Evolutionary conservation across 2,797 vertebrate genomes (phyloP).

Genomic region (Leucoraja ocellata): DNA sequence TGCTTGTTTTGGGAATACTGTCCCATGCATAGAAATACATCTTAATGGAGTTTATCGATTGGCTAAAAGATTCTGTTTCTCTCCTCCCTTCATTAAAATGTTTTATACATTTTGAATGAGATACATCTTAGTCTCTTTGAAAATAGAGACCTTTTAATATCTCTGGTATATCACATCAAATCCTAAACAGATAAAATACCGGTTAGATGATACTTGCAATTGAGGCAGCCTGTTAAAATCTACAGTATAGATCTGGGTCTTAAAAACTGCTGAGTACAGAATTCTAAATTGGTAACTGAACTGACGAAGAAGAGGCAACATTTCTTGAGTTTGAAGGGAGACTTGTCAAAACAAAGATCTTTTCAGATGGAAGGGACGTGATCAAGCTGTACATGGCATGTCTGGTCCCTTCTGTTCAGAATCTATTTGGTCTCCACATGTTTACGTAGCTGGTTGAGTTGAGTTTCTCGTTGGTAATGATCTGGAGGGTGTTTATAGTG

Average conservation of each 20-base stretch:
- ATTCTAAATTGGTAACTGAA: neutral
- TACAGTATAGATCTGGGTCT: neutral
- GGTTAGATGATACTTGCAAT: neutral
- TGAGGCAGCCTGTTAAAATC: neutral
- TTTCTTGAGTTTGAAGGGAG: neutral
- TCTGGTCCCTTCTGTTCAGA: too few relatives aligned
- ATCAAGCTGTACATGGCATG: too few relatives aligned
- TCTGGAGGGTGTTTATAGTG: too few relatives aligned
- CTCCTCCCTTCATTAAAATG: neutral
- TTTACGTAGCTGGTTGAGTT: too few relatives aligned
- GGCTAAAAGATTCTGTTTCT: neutral
- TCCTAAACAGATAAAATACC: neutral
- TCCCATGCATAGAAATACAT: neutral
- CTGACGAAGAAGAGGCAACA: neutral
- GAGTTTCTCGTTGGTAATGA: too few relatives aligned
- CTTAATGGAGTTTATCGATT: conserved; percentile 14
- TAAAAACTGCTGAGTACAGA: neutral
- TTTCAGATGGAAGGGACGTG: neutral
- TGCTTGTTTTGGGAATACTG: conserved; percentile 6
- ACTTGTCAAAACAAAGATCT: neutral
- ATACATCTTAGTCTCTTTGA: neutral
- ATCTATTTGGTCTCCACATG: too few relatives aligned
- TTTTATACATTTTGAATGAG: neutral
- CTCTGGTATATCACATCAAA: neutral
- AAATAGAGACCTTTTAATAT: neutral